Conservation (phyloP, 2,113 vertebrate species). For the Tachycineta bicolor region DNA sequence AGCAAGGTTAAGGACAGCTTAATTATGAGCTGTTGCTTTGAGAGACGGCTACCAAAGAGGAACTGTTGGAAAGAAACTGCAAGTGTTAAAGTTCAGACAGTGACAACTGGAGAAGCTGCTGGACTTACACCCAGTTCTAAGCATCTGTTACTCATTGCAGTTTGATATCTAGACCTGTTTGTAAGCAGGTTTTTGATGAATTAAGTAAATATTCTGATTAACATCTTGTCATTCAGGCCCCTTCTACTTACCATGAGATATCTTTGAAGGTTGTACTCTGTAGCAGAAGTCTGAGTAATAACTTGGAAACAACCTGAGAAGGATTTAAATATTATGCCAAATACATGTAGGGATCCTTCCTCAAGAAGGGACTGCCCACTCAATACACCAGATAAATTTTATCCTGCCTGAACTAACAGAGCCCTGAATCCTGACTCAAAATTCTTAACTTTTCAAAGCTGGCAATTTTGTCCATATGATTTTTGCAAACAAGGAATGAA, state of each 20-base stretch:
- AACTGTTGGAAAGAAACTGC: neutral
- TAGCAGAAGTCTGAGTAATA: neutral
- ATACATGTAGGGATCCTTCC: neutral
- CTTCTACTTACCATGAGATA: rapidly evolving
- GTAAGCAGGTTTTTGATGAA: neutral
- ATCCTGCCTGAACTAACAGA: neutral
- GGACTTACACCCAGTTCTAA: neutral
- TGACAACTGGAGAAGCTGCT: neutral
- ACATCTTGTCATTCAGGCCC: neutral
- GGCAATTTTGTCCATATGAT: neutral
- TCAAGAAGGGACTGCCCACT: neutral
- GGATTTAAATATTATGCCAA: neutral
- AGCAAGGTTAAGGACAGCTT: neutral
- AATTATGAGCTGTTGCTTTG: neutral
- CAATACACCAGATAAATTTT: neutral
- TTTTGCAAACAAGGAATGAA: neutral
- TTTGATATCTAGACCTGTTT: neutral
- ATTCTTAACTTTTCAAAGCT: neutral
- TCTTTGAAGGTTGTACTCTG: neutral
- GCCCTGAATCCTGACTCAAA: neutral
- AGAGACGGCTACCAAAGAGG: neutral
- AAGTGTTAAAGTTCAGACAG: neutral
- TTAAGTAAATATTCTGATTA: neutral
- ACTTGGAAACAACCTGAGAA: neutral
- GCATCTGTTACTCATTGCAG: neutral